phyloP scores from a whole-genome alignment of 1,140 invertebrate genomes.

The Listronotus oregonensis region DNA sequence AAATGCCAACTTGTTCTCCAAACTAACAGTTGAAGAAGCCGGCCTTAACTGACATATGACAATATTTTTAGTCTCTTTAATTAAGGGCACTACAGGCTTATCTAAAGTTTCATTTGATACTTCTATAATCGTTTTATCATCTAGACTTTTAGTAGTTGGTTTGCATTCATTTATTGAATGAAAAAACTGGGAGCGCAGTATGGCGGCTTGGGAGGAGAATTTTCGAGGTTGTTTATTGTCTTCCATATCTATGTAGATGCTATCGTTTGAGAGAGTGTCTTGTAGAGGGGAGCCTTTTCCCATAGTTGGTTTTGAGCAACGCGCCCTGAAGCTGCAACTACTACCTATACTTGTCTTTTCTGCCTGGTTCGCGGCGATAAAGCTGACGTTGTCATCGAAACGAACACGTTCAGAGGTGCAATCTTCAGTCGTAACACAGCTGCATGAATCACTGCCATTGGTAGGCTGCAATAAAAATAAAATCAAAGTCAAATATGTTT shows the following conservation, averaged over 20 bases:
- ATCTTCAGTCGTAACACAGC: conserved; percentile 60
- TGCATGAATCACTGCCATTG: conserved; percentile 51
- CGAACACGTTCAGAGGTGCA: conserved; percentile 64
- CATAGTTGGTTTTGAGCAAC: conserved; percentile 34
- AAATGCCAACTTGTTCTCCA: conserved; percentile 18
- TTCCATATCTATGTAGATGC: conserved; percentile 52
- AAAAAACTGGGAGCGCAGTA: conserved; percentile 52
- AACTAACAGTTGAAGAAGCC: conserved; percentile 27
- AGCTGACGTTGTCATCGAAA: conserved; percentile 63
- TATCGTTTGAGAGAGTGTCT: conserved; percentile 51
- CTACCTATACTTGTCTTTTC: conserved; percentile 54
- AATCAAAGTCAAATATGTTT: conserved; percentile 7
- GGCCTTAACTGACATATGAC: conserved; percentile 34
- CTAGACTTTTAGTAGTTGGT: conserved; percentile 45
- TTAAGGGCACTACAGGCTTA: conserved; percentile 36
- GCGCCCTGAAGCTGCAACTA: conserved; percentile 50
- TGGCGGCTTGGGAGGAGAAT: conserved; percentile 46
- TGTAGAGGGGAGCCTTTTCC: conserved; percentile 30
- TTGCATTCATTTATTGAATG: conserved; percentile 47
- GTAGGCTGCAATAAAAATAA: conserved; percentile 44
- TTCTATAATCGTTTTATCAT: conserved; percentile 53
- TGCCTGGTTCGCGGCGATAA: conserved; percentile 46
- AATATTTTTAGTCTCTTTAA: conserved; percentile 29
- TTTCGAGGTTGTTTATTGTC: conserved; percentile 45
- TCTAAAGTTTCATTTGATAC: conserved; percentile 53